Base-by-base conservation (phyloP, 2,113 vertebrate genomes). In the Pontoporia blainvillei region DNA sequence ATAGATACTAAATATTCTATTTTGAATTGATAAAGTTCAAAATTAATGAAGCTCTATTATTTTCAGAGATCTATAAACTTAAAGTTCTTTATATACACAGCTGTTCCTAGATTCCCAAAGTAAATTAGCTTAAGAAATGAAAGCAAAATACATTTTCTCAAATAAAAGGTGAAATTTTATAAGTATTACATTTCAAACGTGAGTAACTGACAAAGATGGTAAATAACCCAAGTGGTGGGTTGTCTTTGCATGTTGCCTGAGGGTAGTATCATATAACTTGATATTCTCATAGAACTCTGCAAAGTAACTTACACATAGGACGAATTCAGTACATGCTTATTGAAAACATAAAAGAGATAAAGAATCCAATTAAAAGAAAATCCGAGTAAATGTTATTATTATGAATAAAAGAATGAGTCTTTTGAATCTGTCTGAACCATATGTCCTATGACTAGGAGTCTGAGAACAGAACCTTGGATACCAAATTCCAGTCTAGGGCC, bases 381-480 rank as follows among this genome's bases (percentile, higher is more conserved):
- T 92, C 59, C 31, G 79, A 78, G 23, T 84, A 90, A n/a, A 84
- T 92, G 92, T 91, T 94, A 88, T 82, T 90, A 78, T 46, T 64
- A 52, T 76, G 41, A 93, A 76, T n/a, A 97, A 34, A 93, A 89
- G n/a, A 97, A 89, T 49, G 25, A 96, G 84, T 81, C 49, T 92
- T 94, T 13, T 88, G 34, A 72, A 36, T 89, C 61, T 39, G 8
- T 64, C 12, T 78, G 54, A 29, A 83, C 31, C 13, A 71, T 54
- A 83, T 39, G 39, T 86, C 66, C 39, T 94, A 57, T 44, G 14
- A 86, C 12, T 79, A 41, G n/a, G n/a, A 95, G 23, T 81, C 14
- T 94, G 41, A 86, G 57, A 83, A 91, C 5, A 81, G 62, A 96
- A 79, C 3, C 44, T 61, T 72, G 85, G 66, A 90, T 62, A 83